Percentiles rank a stretch among this genome's conserved stretches.
These are phyloP conservation scores for Axis porcinus DNA, from an alignment of 2,113 vertebrate species.

Conservation along the genomic window DNA sequence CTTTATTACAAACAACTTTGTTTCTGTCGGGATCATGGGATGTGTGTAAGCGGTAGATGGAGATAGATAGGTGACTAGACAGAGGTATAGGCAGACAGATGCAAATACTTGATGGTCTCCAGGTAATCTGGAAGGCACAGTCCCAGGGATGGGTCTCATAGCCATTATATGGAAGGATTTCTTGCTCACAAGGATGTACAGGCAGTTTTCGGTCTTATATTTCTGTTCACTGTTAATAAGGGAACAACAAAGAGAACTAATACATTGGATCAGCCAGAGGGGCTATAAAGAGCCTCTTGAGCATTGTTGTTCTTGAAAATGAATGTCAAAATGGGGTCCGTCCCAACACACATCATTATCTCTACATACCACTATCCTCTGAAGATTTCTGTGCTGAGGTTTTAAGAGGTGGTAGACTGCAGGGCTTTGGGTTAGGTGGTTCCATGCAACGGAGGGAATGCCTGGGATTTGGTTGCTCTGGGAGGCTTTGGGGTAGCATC, in stretches of 20 bases:
- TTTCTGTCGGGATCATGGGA: background rate
- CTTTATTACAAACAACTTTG: background rate
- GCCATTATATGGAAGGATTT: background rate
- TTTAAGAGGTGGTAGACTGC: background rate
- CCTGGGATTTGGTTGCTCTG: background rate
- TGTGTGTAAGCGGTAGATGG: background rate
- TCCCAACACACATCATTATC: background rate
- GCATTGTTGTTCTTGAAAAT: background rate
- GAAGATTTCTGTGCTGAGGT: background rate
- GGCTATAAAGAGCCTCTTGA: background rate
- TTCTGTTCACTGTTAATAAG: background rate
- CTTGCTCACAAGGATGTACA: background rate
- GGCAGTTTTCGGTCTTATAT: background rate
- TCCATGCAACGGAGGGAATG: background rate
- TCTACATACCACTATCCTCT: background rate
- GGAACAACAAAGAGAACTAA: background rate
- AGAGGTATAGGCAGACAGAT: background rate
- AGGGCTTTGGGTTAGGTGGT: background rate
- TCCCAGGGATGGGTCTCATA: background rate
- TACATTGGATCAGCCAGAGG: background rate
- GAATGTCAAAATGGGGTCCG: background rate
- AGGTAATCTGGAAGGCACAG: background rate
- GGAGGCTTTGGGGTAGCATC: background rate
- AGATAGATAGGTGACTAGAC: background rate
- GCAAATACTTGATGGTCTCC: background rate